These are phyloP conservation scores for Ectemnius continuus DNA, from an alignment of 2,888 invertebrate genomes.

Conservation along the genomic window DNA sequence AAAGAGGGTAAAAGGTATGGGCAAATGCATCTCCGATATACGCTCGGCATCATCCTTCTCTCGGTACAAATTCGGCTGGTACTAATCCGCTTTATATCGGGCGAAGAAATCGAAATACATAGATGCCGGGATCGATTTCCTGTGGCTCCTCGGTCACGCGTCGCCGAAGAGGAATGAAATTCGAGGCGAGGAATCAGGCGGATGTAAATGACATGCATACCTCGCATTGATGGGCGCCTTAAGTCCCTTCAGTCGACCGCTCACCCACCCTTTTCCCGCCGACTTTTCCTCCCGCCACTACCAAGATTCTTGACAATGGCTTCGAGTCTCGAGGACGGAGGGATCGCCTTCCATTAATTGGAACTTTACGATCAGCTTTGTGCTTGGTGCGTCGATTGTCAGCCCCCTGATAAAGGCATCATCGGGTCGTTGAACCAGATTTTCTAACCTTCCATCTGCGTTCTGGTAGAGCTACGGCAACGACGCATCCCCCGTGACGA, in stretches of 20 bases:
- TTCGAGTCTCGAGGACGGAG: constrained; percentile 17
- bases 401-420: constrained; percentile 60
- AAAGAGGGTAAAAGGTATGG: not conserved
- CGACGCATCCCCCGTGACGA: constrained; percentile 22
- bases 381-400: constrained; percentile 57
- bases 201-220: not conserved
- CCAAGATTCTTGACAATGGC: not conserved
- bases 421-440: constrained; percentile 57
- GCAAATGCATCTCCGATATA: not conserved
- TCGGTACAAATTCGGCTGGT: not conserved
- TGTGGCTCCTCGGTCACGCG: not conserved
- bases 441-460: constrained; percentile 25
- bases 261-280: not conserved
- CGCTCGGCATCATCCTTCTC: not conserved
- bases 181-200: not conserved
- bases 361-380: constrained; percentile 66
- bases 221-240: not conserved
- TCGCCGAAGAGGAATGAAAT: not conserved
- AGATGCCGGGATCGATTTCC: not conserved
- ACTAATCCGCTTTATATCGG: not conserved
- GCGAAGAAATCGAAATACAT: not conserved
- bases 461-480: constrained; percentile 48
- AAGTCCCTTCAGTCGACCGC: not conserved
- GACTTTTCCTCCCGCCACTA: not conserved
- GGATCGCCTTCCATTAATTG: constrained; percentile 60